Evolutionary conservation across 1,140 invertebrate genomes (phyloP).

Genomic region (Dendrolimus kikuchii): DNA sequence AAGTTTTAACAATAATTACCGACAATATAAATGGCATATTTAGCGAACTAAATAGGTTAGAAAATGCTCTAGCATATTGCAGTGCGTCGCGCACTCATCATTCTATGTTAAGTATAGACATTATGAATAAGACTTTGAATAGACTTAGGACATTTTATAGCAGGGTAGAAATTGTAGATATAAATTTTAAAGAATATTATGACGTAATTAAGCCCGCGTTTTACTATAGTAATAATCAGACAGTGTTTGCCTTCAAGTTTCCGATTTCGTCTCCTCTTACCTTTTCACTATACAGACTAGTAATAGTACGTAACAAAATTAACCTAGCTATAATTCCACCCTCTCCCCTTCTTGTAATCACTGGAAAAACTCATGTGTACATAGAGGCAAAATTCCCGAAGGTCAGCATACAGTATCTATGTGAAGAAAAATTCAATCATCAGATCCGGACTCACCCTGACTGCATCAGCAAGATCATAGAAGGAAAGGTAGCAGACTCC

Average conservation of each 20-base stretch:
- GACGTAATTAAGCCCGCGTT: conserved; percentile 26
- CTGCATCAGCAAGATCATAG: conserved; percentile 13
- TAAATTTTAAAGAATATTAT: conserved; percentile 29
- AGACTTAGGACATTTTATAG: conserved; percentile 21
- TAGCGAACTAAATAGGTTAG: no score
- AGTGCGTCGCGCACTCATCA: conserved; percentile 21
- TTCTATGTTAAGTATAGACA: conserved; percentile 19
- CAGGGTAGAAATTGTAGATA: conserved; percentile 16
- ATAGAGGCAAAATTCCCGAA: conserved; percentile 21
- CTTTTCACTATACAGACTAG: conserved; percentile 19
- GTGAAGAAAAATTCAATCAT: no score
- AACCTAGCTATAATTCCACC: conserved; percentile 2
- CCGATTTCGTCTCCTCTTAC: conserved; percentile 25
- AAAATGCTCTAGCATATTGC: no score
- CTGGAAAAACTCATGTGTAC: conserved; percentile 9
- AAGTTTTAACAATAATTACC: no score
- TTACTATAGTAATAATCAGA: conserved; percentile 21
- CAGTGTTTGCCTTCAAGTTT: conserved; percentile 28
- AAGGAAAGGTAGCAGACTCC: conserved; percentile 3
- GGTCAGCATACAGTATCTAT: conserved; percentile 10
- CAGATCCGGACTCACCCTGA: conserved; percentile 3
- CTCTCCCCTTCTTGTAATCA: conserved; percentile 19
- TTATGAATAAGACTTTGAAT: conserved; percentile 17
- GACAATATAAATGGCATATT: no score
- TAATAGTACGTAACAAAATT: conserved; percentile 17